Evolutionary conservation across 2,797 vertebrate genomes (phyloP), one percentile per base, ranked within the genome.

Genomic region (Pogoniulus pusillus): DNA sequence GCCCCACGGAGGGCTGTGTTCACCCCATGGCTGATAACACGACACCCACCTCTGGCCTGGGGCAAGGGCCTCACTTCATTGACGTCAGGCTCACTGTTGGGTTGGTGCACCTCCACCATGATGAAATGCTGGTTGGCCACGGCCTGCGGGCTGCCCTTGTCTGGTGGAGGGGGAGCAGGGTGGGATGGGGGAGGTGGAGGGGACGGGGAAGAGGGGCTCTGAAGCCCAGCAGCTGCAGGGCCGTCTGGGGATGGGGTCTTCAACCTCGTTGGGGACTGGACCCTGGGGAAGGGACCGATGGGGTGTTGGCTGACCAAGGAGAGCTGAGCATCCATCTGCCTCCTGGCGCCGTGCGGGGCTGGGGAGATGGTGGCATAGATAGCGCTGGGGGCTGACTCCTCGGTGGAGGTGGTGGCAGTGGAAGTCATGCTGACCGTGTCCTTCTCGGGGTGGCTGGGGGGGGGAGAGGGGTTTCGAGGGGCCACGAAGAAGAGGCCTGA

Each of bases 31-130:
- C 23, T 43, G 26, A 14, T 6, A 1, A 19, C 1, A 2, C 2
- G 5, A 24, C 37, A 98, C 98, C 97, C 94, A 99, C 99, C 98
- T 98, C 98, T 97, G 6, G 98, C 97, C 93, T 99, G 98, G 59
- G 99, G 99, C 88, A 99, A 96, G 1, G 98, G 98, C 35, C 98
- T 98, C 87, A 99, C 98, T 97, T 99, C 99, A 2, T 99, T 99
- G 93, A 99, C 98, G 1, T 99, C 99, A 0, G 99, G 99, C 94
- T 99, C 99, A 0, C 98, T 98, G 87, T 99, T 99, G 12, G 98
- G 98, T 58, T 98, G 98, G 97, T 99, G 99, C 26, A 99, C 98
- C 96, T 99, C 99, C 96, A 99, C 99, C 96, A 98, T 98, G 80
- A 99, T 98, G 94, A 99, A 99, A 84, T 98, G 98, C 87, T 98